Conservation (phyloP, 2,797 vertebrate genomes). For the Alcedo atthis region DNA sequence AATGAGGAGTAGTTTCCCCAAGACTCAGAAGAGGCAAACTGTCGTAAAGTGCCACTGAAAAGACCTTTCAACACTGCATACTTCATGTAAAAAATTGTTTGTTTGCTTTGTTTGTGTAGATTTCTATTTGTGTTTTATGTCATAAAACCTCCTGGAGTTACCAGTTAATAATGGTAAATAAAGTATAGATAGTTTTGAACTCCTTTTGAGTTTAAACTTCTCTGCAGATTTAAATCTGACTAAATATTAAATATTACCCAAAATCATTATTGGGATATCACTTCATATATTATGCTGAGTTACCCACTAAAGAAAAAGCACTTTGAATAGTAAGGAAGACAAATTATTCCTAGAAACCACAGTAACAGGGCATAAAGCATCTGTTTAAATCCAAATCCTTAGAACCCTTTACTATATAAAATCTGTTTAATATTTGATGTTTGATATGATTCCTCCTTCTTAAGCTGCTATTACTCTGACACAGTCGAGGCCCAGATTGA, state of each 20-base stretch:
- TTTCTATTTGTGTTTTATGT: constrained; percentile 81
- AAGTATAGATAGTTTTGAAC: constrained; percentile 73
- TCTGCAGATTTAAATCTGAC: constrained; percentile 71
- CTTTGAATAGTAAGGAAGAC: constrained; percentile 78
- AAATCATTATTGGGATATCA: constrained; percentile 75
- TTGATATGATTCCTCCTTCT: constrained; percentile 75
- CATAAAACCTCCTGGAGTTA: constrained; percentile 77
- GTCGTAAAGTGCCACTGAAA: constrained; percentile 79
- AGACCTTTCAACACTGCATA: constrained; percentile 81
- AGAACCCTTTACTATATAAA: constrained; percentile 75
- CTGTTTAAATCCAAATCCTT: constrained; percentile 71
- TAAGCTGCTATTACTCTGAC: constrained; percentile 83
- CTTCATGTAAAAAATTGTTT: constrained; percentile 79
- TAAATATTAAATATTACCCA: constrained; percentile 62
- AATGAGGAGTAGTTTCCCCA: constrained; percentile 74
- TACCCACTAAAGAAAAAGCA: constrained; percentile 79
- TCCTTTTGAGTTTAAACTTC: constrained; percentile 75
- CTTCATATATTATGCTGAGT: constrained; percentile 76
- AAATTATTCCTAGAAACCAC: constrained; percentile 67
- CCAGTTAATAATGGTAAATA: constrained; percentile 76
- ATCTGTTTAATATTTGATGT: constrained; percentile 72
- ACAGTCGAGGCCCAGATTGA: constrained; percentile 73
- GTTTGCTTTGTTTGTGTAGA: constrained; percentile 80
- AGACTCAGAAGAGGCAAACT: constrained; percentile 78
- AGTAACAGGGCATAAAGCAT: constrained; percentile 70